phyloP scores from a whole-genome alignment of 2,888 invertebrate species.

The Drosophila phalerata region DNA sequence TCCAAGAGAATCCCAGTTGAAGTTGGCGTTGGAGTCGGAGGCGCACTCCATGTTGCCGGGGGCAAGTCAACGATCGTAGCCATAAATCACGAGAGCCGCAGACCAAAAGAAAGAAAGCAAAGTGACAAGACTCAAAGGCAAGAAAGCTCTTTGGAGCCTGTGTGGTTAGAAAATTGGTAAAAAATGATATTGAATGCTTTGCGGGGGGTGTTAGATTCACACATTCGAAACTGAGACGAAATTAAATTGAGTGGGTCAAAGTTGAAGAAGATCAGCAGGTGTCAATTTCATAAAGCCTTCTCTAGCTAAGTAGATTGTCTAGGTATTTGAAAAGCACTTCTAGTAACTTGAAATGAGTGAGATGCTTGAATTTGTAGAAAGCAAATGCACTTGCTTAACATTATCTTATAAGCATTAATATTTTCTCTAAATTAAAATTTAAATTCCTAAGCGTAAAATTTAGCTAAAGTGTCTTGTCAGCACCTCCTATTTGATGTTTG shows the following conservation, averaged over 20 bases:
- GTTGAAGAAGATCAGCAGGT: constrained; percentile 50
- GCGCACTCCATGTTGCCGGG: constrained; percentile 8
- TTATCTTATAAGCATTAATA: neutral
- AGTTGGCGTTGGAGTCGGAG: neutral
- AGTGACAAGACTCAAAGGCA: constrained; percentile 8
- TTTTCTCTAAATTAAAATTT: constrained; percentile 23
- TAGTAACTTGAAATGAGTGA: constrained; percentile 3
- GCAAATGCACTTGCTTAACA: constrained; percentile 5
- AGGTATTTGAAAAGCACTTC: constrained; percentile 18
- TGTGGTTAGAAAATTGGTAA: constrained; percentile 8
- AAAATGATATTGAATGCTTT: constrained; percentile 27
- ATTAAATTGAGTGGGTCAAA: constrained; percentile 18
- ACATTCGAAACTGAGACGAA: neutral
- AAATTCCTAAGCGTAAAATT: constrained; percentile 2
- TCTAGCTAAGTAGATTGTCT: constrained; percentile 10
- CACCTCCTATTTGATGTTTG: neutral
- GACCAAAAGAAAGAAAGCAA: constrained; percentile 47
- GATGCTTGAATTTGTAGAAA: constrained; percentile 30
- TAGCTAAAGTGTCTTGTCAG: neutral
- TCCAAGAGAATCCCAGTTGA: neutral
- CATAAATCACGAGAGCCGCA: constrained; percentile 38
- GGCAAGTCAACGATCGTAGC: constrained; percentile 36
- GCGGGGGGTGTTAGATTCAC: constrained; percentile 18
- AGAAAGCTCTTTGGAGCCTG: constrained; percentile 8
- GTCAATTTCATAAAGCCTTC: constrained; percentile 43